A percentile compares a stretch with the other conserved stretches of the same genome.
Evolutionary conservation across 2,113 vertebrate genomes (phyloP).

Genomic region (Aptenodytes forsteri): DNA sequence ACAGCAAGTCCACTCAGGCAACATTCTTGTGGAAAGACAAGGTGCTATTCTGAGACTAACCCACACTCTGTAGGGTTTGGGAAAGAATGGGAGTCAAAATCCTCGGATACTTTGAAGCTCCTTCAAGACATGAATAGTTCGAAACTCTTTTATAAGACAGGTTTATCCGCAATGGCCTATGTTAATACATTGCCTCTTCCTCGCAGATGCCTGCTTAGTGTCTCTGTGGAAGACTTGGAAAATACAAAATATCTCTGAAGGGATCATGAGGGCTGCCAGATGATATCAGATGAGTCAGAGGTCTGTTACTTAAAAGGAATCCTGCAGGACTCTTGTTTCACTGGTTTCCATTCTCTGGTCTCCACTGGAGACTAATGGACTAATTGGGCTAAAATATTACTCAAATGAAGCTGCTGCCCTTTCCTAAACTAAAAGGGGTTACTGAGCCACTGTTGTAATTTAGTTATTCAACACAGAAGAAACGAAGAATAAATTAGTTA

Average conservation of each 20-base stretch:
- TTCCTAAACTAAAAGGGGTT: constrained; percentile 71
- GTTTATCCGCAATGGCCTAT: neutral
- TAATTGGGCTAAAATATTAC: constrained; percentile 73
- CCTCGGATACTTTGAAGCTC: neutral
- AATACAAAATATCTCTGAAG: constrained; percentile 25
- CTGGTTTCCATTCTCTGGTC: constrained; percentile 62
- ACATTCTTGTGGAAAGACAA: neutral
- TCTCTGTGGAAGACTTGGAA: constrained; percentile 30
- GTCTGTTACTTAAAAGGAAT: constrained; percentile 64
- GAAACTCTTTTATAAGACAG: neutral
- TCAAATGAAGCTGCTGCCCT: constrained; percentile 71
- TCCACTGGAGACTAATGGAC: constrained; percentile 74
- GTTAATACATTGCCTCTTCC: neutral
- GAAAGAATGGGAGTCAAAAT: neutral
- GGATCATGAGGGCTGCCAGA: constrained; percentile 20
- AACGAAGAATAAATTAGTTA: constrained; percentile 71
- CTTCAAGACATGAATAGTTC: neutral
- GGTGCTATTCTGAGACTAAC: neutral
- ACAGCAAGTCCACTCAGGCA: neutral
- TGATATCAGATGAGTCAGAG: constrained; percentile 57
- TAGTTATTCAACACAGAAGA: constrained; percentile 67
- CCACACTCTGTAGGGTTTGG: neutral
- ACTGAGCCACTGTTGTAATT: constrained; percentile 72
- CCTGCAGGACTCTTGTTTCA: constrained; percentile 45
- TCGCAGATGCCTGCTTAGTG: constrained; percentile 12